Base-by-base conservation (phyloP, 92 coral and sea anemone genomes). In the Zoanthus gigantus region DNA sequence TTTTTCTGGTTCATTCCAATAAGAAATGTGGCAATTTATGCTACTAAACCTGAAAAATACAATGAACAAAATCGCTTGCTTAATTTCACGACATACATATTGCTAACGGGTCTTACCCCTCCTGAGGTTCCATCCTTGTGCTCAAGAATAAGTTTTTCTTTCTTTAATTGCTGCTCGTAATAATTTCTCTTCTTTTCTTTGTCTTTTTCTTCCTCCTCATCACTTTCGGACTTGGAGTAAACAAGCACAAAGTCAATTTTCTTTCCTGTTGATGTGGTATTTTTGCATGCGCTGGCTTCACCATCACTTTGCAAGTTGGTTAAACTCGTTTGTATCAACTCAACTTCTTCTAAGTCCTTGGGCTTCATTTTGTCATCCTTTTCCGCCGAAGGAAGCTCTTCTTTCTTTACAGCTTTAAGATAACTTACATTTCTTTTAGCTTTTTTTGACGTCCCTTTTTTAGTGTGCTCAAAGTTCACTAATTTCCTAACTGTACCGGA, bases 231-330 rank as follows among this genome's bases (percentile, higher is more conserved):
- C 90, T 96, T 89, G 61, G 81, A 81, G 73, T 97, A 97, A 15
- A 94, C 99, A n/a, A 97, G 89, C 44, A 97, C 98, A 89, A 88
- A 97, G 80, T 97, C 99, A n/a, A 93, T 89, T 66, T 92, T 94
- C 91, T 61, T 79, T 44, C 54, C 66, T 2, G 54, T 50, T 5
- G 56, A 13, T 16, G 54, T 79, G 53, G 47, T 37, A 14, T 18
- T 57, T 17, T 28, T 23, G 66, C 7, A 66, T 17, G 12, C 42
- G 42, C 42, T 16, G 10, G 72, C n/a, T 60, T 60, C 53, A 32
- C 71, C 72, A 45, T 79, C 60, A 11, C 42, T 23, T 29, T 44
- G 71, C 17, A 52, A 58, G 37, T n/a, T 4, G 7, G 31, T 37
- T 79, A 53, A 14, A 60, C 4, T 57, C 37, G 84, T 3, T 42